phyloP scores from a whole-genome alignment of 2,113 vertebrate genomes.

The Oryctolagus cuniculus region DNA sequence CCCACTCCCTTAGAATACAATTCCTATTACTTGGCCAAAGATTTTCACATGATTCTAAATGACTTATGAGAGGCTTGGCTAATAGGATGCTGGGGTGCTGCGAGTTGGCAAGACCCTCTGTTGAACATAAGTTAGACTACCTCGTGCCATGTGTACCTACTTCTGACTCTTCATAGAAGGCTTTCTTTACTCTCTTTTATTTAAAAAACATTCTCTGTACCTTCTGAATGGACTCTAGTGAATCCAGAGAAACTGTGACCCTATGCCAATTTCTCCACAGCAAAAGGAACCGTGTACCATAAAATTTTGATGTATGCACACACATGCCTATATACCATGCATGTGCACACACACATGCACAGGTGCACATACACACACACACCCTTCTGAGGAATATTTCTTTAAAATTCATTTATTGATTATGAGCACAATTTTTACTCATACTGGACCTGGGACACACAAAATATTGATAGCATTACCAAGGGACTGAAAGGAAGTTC shows the following conservation, averaged over 20 bases:
- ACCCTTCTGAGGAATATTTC: not conserved
- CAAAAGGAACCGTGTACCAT: not conserved
- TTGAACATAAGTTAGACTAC: not conserved
- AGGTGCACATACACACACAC: not conserved
- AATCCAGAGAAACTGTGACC: not conserved
- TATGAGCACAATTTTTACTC: not conserved
- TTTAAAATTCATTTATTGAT: not conserved
- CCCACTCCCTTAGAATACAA: not conserved
- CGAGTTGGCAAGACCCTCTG: not conserved
- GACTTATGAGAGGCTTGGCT: not conserved
- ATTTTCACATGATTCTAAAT: fast-evolving
- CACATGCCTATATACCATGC: no score
- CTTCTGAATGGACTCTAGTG: not conserved
- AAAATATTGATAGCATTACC: not conserved
- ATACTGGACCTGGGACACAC: not conserved
- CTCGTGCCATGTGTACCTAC: not conserved
- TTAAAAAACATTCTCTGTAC: not conserved
- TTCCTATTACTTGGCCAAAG: not conserved
- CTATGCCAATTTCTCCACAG: not conserved
- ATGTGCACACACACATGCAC: no score
- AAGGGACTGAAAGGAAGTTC: not conserved
- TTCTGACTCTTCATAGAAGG: not conserved
- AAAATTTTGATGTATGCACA: not conserved
- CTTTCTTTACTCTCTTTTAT: not conserved
- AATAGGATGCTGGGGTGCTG: not conserved